Evolutionary conservation across 2,113 vertebrate species (phyloP).

Genomic region (Microcebus tavaratra): DNA sequence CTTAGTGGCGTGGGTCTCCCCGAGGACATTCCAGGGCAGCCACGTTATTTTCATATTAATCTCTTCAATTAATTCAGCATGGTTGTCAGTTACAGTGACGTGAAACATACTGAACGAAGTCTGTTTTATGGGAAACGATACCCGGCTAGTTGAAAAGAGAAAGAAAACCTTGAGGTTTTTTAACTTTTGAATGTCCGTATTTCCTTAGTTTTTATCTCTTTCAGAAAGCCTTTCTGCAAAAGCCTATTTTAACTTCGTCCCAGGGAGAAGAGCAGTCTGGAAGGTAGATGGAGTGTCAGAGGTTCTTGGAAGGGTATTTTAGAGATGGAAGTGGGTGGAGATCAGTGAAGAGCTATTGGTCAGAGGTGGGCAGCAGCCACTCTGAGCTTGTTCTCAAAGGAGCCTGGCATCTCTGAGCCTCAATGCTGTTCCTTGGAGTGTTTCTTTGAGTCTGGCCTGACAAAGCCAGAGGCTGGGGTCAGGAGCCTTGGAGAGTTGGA

Average conservation of each 20-base stretch:
- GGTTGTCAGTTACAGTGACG: constrained; percentile 61
- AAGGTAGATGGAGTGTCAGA: background rate
- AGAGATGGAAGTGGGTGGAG: background rate
- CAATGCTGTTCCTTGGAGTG: constrained; percentile 10
- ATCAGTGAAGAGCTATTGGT: background rate
- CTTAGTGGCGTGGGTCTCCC: background rate
- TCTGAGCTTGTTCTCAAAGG: constrained; percentile 57
- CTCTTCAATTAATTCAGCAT: constrained; percentile 53
- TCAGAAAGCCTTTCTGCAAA: constrained; percentile 7
- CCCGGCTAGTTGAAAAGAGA: constrained; percentile 7
- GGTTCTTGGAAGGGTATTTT: background rate
- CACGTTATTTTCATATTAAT: constrained; percentile 62
- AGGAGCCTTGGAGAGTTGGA: constrained; percentile 25
- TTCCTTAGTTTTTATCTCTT: constrained; percentile 40
- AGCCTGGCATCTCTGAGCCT: constrained; percentile 35
- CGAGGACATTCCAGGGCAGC: background rate
- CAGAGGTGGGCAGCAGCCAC: background rate
- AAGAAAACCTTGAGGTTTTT: constrained; percentile 43
- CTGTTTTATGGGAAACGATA: constrained; percentile 50
- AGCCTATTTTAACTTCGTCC: constrained; percentile 8
- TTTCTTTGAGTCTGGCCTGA: constrained; percentile 29
- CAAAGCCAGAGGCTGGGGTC: constrained; percentile 15
- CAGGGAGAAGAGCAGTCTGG: background rate
- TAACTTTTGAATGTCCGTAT: constrained; percentile 57
- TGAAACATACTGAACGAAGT: constrained; percentile 26